A percentile compares a stretch with the other conserved stretches of the same genome.
These are phyloP conservation scores for Acanthopleura granulata DNA, from an alignment of 2,888 invertebrate species.

Conservation along the genomic window DNA sequence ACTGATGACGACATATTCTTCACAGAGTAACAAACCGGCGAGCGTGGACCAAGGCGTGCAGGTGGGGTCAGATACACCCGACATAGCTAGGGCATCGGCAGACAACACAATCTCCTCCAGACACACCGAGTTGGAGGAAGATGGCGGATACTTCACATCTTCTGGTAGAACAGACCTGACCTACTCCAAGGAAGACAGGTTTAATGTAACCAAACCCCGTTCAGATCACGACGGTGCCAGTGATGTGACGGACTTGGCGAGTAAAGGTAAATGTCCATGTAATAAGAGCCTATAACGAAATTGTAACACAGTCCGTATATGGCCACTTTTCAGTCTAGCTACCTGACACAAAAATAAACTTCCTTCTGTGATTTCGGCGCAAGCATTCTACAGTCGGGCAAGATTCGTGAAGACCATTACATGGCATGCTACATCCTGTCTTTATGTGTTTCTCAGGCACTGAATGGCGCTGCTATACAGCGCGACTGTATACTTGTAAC, in stretches of 20 bases:
- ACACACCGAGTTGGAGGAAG: not conserved
- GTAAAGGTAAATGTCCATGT: slow-evolving; percentile 3
- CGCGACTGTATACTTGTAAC: too few relatives aligned
- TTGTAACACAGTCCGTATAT: too few relatives aligned
- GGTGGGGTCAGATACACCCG: not conserved
- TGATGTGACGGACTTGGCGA: not conserved
- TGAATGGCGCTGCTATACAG: too few relatives aligned
- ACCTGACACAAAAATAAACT: too few relatives aligned
- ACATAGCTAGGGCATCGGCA: not conserved
- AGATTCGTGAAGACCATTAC: too few relatives aligned
- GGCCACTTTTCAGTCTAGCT: too few relatives aligned
- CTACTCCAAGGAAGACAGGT: not conserved
- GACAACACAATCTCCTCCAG: not conserved
- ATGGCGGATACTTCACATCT: slow-evolving; percentile 9
- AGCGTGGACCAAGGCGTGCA: not conserved
- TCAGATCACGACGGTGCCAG: not conserved
- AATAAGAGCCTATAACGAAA: too few relatives aligned
- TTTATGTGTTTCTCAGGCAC: too few relatives aligned
- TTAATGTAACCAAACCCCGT: not conserved
- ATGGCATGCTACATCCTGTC: too few relatives aligned
- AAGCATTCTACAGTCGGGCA: too few relatives aligned
- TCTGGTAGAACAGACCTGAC: not conserved
- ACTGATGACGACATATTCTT: not conserved
- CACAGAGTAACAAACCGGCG: not conserved
- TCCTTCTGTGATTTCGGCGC: too few relatives aligned